Percentiles rank a stretch among this genome's conserved stretches.
Evolutionary conservation across 2,888 invertebrate genomes (phyloP).

Genomic region (Ichneumoninae sp.): DNA sequence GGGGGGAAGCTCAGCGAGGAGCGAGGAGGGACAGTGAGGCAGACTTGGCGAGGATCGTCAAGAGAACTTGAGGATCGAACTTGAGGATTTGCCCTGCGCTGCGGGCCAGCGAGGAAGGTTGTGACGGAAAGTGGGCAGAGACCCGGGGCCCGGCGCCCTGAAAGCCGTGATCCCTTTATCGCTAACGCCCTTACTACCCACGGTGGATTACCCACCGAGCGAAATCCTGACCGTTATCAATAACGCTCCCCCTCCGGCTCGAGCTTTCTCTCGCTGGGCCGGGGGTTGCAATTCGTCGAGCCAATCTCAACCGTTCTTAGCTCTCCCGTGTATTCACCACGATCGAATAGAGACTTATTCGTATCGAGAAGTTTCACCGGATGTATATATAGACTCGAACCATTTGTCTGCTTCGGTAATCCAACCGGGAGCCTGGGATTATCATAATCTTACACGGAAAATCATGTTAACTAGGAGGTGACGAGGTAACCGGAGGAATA

Average conservation of each 20-base stretch:
- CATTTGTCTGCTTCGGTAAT: slow-evolving; percentile 2
- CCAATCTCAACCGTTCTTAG: slow-evolving; percentile 37
- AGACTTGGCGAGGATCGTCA: slow-evolving; percentile 41
- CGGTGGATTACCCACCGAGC: slow-evolving; percentile 78
- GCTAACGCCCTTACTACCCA: slow-evolving; percentile 76
- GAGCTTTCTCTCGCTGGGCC: slow-evolving; percentile 61
- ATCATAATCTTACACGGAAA: background rate
- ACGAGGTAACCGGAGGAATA: background rate
- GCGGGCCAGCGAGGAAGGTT: slow-evolving; percentile 14
- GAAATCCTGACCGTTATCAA: slow-evolving; percentile 79
- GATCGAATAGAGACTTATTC: slow-evolving; percentile 27
- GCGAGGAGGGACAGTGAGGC: background rate
- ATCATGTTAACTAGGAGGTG: background rate
- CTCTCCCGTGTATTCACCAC: slow-evolving; percentile 17
- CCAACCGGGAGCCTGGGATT: background rate
- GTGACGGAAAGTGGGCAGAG: slow-evolving; percentile 41
- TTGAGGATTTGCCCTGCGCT: slow-evolving; percentile 61
- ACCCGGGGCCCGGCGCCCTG: slow-evolving; percentile 70
- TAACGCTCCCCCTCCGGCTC: slow-evolving; percentile 72
- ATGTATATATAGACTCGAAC: background rate
- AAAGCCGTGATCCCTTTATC: slow-evolving; percentile 82
- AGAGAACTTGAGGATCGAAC: slow-evolving; percentile 60
- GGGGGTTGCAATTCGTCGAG: slow-evolving; percentile 41
- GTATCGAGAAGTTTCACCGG: slow-evolving; percentile 11
- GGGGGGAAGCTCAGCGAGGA: slow-evolving; percentile 25